Conservation (phyloP, 2,888 invertebrate genomes). For the Aspidiotus rigidus region DNA sequence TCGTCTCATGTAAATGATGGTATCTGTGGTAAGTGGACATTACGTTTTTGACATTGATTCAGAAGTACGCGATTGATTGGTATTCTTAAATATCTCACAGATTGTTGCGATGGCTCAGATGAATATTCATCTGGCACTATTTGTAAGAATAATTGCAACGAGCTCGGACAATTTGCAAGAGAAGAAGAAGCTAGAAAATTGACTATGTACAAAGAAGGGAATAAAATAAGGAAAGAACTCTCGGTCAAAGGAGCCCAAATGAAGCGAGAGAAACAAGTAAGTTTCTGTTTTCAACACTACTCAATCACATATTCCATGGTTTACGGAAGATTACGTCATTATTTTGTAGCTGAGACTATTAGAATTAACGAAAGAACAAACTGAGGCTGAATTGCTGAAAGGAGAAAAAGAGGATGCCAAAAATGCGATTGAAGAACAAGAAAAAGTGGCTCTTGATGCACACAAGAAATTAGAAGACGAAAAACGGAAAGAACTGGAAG, state of each 20-base stretch:
- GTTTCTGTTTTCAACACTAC: slow-evolving; percentile 11
- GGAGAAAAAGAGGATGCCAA: slow-evolving; percentile 67
- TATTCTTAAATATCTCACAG: slow-evolving; percentile 44
- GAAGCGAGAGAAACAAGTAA: slow-evolving; percentile 57
- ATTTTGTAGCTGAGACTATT: slow-evolving; percentile 13
- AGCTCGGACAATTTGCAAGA: slow-evolving; percentile 66
- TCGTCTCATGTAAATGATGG: slow-evolving; percentile 86
- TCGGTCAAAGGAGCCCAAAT: slow-evolving; percentile 65
- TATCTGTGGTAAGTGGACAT: slow-evolving; percentile 56
- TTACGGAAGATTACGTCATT: neutral
- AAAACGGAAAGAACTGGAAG: slow-evolving; percentile 49
- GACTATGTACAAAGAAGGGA: slow-evolving; percentile 70
- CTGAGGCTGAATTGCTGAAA: slow-evolving; percentile 69
- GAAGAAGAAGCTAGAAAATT: slow-evolving; percentile 61
- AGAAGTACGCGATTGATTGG: neutral
- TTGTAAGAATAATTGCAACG: slow-evolving; percentile 71
- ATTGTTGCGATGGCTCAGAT: slow-evolving; percentile 88
- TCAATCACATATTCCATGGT: neutral
- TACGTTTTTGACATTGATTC: neutral
- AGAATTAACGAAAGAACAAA: slow-evolving; percentile 49
- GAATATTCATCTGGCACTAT: slow-evolving; percentile 50
- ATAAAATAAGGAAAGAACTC: slow-evolving; percentile 61
- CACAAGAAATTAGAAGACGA: slow-evolving; percentile 48
- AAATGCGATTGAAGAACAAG: slow-evolving; percentile 60
- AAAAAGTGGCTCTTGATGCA: slow-evolving; percentile 64